These are phyloP conservation scores for Menidia menidia DNA, from an alignment of 2,797 vertebrate genomes.

Conservation along the genomic window DNA sequence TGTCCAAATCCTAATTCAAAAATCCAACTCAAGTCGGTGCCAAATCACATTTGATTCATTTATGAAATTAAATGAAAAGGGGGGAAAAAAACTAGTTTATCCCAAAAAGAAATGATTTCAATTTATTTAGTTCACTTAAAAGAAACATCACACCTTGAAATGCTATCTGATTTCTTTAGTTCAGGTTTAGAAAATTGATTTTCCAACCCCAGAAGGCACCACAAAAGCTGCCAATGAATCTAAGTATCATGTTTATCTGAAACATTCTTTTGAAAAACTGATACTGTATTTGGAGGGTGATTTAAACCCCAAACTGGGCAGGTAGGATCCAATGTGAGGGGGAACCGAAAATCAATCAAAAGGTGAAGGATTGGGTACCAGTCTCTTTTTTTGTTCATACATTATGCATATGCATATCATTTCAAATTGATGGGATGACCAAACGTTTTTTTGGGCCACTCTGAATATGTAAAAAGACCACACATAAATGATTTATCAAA, in stretches of 20 bases:
- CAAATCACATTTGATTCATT: too few relatives aligned
- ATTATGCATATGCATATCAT: constrained; percentile 26
- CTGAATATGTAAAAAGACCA: background rate
- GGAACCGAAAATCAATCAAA: constrained; percentile 77
- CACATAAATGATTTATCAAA: constrained; percentile 6
- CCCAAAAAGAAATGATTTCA: too few relatives aligned
- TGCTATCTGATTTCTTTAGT: background rate
- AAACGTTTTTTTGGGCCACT: constrained; percentile 20
- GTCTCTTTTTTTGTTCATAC: constrained; percentile 1
- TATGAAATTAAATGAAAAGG: too few relatives aligned
- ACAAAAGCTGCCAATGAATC: constrained; percentile 86
- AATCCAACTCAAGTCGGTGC: too few relatives aligned
- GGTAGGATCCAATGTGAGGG: constrained; percentile 77
- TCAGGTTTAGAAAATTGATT: constrained; percentile 86
- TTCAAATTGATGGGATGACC: constrained; percentile 29
- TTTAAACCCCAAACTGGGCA: constrained; percentile 77
- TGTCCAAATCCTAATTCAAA: too few relatives aligned
- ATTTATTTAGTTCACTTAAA: too few relatives aligned
- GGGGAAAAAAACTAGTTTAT: too few relatives aligned
- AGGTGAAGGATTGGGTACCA: constrained; percentile 69
- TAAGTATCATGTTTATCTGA: constrained; percentile 85
- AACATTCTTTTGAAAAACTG: constrained; percentile 80
- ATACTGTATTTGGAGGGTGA: constrained; percentile 67
- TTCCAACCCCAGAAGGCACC: constrained; percentile 85
- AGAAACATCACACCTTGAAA: too few relatives aligned